Percentiles rank a stretch among this genome's conserved stretches.
These are phyloP conservation scores for Nomada lathburiana DNA, from an alignment of 2,888 invertebrate genomes.

Conservation along the genomic window DNA sequence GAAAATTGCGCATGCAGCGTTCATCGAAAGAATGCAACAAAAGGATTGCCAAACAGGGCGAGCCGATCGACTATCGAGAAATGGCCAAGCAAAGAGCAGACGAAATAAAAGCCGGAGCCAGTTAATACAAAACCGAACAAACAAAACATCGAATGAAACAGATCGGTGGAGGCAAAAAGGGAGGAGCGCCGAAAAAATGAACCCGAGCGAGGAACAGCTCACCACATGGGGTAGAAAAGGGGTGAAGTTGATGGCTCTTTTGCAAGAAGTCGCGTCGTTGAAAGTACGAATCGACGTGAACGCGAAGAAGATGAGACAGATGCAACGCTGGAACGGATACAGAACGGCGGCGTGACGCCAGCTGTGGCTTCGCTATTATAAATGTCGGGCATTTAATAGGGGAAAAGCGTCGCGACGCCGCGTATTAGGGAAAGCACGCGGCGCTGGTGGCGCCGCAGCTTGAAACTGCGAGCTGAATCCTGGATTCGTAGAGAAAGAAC, in stretches of 20 bases:
- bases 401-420: not conserved
- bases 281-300: not conserved
- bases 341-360: not conserved
- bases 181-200: not conserved
- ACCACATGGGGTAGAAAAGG: not conserved
- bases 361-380: not conserved
- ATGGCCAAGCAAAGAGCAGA: not conserved
- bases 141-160: not conserved
- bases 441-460: not conserved
- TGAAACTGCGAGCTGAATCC: not conserved
- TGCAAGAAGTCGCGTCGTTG: not conserved
- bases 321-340: not conserved
- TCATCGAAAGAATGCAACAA: not conserved
- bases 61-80: not conserved
- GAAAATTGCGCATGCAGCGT: no score
- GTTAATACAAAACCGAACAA: not conserved
- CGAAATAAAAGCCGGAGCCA: not conserved
- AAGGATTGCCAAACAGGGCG: not conserved
- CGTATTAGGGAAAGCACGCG: no score
- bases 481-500: not conserved
- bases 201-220: not conserved
- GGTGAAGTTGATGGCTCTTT: not conserved
- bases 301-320: not conserved
- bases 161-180: not conserved
- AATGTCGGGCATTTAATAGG: not conserved